These are phyloP conservation scores for Poeciliopsis occidentalis DNA, from an alignment of 2,113 vertebrate genomes.

Conservation along the genomic window DNA sequence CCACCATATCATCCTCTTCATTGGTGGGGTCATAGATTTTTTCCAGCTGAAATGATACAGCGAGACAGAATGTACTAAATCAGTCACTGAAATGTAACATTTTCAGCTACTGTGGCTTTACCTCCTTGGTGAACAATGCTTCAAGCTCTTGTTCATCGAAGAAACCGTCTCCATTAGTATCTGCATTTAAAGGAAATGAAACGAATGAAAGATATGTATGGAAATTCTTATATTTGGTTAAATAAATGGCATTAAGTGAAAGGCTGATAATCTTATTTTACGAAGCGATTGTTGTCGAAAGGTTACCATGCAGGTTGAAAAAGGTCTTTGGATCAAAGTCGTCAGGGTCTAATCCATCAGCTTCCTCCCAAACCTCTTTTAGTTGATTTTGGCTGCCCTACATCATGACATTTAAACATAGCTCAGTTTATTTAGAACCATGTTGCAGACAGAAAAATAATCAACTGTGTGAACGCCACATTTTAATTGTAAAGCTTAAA, in stretches of 20 bases:
- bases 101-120: conserved; percentile 52
- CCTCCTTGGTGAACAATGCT: conserved; percentile 97
- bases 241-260: background rate
- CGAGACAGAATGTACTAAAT: conserved; percentile 1
- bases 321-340: conserved; percentile 98
- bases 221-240: background rate
- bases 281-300: background rate
- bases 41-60: conserved; percentile 83
- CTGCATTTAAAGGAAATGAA: conserved; percentile 68
- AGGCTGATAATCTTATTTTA: background rate
- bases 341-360: conserved; percentile 95
- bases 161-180: conserved; percentile 93
- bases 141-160: conserved; percentile 97
- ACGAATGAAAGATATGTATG: background rate
- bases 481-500: background rate
- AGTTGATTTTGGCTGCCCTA: conserved; percentile 98
- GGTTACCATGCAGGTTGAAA: conserved; percentile 95
- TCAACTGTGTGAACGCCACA: background rate
- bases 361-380: conserved; percentile 97
- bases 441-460: background rate
- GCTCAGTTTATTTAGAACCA: background rate
- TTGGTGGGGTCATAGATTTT: conserved; percentile 97
- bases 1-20: conserved; percentile 97
- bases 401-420: conserved; percentile 22
- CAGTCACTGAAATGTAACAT: background rate